These are phyloP conservation scores for Heliornis fulica DNA, from an alignment of 2,113 vertebrate genomes.

Conservation along the genomic window DNA sequence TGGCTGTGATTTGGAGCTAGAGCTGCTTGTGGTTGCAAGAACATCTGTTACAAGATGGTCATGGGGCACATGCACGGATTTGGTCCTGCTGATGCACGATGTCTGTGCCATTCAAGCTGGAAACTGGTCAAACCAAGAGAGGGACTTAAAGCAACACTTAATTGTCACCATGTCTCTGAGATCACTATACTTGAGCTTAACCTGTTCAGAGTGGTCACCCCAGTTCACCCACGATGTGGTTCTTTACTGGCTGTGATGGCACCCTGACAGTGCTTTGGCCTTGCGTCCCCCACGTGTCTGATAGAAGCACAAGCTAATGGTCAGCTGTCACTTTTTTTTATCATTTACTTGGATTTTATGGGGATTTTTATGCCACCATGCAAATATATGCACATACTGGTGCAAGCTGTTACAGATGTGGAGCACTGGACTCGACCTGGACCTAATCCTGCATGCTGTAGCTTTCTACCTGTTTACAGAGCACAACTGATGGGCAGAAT, in stretches of 20 bases:
- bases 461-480: neutral
- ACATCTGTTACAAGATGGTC: constrained; percentile 35
- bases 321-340: neutral
- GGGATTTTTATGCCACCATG: neutral
- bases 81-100: constrained; percentile 16
- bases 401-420: neutral
- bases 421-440: neutral
- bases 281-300: neutral
- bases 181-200: neutral
- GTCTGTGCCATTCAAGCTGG: neutral
- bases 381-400: accelerated
- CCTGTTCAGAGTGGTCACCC: neutral
- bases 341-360: neutral
- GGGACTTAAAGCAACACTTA: neutral
- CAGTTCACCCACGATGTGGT: neutral
- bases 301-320: neutral
- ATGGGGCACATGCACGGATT: neutral
- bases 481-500: neutral
- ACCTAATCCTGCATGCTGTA: neutral
- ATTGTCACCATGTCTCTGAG: neutral
- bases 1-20: constrained; percentile 13
- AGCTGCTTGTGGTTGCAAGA: constrained; percentile 31
- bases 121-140: constrained; percentile 2
- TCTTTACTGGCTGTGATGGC: neutral
- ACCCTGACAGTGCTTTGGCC: neutral